Evolutionary conservation across 2,888 invertebrate genomes (phyloP).

Genomic region (Conistra vaccinii): DNA sequence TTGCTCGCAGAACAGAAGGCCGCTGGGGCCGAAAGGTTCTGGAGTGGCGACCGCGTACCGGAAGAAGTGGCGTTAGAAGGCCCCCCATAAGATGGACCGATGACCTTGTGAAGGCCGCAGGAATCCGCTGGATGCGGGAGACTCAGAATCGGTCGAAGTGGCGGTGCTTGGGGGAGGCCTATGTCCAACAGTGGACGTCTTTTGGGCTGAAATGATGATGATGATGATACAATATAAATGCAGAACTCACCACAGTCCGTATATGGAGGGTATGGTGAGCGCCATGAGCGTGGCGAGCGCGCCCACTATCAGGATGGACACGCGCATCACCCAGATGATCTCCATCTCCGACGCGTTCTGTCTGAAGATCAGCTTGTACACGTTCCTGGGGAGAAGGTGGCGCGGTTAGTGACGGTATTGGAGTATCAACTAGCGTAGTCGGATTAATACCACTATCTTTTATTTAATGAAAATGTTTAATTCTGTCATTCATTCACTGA

Average conservation of each 20-base stretch:
- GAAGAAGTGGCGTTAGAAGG: too few species aligned
- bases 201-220: too few species aligned
- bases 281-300: constrained; percentile 98
- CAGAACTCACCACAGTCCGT: constrained; percentile 96
- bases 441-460: not conserved
- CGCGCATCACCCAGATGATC: constrained; percentile 99
- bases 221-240: not conserved
- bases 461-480: not conserved
- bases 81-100: too few species aligned
- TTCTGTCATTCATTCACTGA: not conserved
- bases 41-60: too few species aligned
- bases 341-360: constrained; percentile 99
- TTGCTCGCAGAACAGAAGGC: too few species aligned
- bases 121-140: too few species aligned
- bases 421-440: not conserved
- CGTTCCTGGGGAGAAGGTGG: constrained; percentile 92
- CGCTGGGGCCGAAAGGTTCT: too few species aligned
- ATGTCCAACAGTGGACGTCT: too few species aligned
- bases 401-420: not conserved
- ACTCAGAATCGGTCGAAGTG: too few species aligned
- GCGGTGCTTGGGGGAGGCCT: too few species aligned
- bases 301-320: constrained; percentile 97
- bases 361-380: constrained; percentile 99
- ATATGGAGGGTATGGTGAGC: constrained; percentile 98
- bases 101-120: too few species aligned